These are phyloP conservation scores for Phallusia fumigata DNA, from an alignment of 23 tunicate species.

Conservation along the genomic window DNA sequence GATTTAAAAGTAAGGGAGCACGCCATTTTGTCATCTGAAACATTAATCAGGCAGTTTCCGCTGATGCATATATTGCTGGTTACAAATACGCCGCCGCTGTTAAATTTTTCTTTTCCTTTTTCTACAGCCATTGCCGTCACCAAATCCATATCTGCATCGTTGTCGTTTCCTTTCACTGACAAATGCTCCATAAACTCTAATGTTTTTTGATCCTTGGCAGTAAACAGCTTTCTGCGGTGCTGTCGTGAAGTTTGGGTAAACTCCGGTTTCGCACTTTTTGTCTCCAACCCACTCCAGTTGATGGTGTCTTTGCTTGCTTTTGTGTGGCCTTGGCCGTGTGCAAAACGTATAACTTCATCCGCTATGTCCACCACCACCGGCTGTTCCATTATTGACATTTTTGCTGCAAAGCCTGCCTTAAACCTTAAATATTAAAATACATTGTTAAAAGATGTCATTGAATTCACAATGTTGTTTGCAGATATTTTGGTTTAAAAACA, in stretches of 20 bases:
- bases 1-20: conserved; percentile 10
- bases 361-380: conserved; percentile 31
- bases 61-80: not conserved
- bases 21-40: not conserved
- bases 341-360: conserved; percentile 52
- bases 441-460: no score
- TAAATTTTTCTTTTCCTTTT: not conserved
- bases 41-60: conserved; percentile 19
- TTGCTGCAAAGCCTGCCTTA: no score
- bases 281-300: conserved; percentile 50
- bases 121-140: conserved; percentile 12
- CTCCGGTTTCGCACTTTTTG: conserved; percentile 14
- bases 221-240: not conserved
- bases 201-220: not conserved
- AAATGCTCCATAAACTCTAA: conserved; percentile 9
- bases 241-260: conserved; percentile 21
- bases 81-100: not conserved
- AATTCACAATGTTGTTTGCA: no score
- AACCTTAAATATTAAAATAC: no score
- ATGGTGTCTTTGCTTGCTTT: conserved; percentile 55
- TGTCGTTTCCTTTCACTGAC: not conserved
- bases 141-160: conserved; percentile 1
- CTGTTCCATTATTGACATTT: not conserved
- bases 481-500: no score
- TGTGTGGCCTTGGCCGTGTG: conserved; percentile 65